Evolutionary conservation across 1,140 invertebrate genomes (phyloP).

Genomic region (Drosophila santomea): DNA sequence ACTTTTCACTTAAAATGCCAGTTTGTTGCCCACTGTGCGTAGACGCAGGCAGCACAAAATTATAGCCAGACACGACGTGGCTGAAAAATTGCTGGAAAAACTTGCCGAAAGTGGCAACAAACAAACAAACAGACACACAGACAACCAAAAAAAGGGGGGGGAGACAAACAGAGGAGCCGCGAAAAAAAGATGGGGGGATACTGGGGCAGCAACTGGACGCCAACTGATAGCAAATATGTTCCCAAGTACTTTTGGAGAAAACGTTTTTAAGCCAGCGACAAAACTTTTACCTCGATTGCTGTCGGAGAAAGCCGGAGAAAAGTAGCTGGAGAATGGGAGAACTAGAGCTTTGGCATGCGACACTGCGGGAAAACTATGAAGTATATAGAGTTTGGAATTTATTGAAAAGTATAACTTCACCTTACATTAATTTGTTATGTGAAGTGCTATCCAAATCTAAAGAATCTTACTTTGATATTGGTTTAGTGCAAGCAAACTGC

Average conservation of each 20-base stretch:
- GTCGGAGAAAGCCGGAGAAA: constrained; percentile 18
- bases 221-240: constrained; percentile 83
- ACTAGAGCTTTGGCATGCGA: constrained; percentile 14
- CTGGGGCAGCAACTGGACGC: constrained; percentile 74
- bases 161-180: constrained; percentile 16
- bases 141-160: constrained; percentile 18
- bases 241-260: constrained; percentile 75
- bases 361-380: constrained; percentile 9
- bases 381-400: too few relatives aligned
- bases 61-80: constrained; percentile 71
- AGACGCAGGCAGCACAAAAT: constrained; percentile 45
- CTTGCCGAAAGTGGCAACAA: constrained; percentile 66
- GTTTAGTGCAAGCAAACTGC: too few relatives aligned
- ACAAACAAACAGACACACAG: constrained; percentile 54
- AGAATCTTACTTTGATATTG: too few relatives aligned
- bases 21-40: constrained; percentile 1
- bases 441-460: too few relatives aligned
- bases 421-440: too few relatives aligned
- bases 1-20: too few relatives aligned
- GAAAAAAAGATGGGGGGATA: not conserved
- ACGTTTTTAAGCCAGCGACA: constrained; percentile 77
- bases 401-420: not conserved
- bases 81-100: constrained; percentile 66
- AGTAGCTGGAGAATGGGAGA: constrained; percentile 14
- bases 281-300: constrained; percentile 74